Conservation (phyloP, 2,113 vertebrate genomes). For the Isurus oxyrinchus region DNA sequence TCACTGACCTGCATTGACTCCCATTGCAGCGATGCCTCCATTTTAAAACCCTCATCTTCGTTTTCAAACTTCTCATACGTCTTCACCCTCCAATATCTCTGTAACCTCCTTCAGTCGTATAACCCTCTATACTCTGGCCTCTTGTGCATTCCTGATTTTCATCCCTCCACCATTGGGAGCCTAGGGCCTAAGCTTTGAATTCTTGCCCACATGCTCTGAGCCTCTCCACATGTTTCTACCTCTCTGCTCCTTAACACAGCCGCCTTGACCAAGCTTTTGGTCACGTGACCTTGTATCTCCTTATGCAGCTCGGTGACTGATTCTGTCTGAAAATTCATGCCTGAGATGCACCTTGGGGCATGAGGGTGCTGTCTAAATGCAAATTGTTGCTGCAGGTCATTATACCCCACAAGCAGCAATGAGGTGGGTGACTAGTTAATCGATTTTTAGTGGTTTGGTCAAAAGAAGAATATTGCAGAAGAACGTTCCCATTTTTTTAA, state of each 20-base stretch:
- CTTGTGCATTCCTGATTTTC: neutral
- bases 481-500: neutral
- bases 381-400: neutral
- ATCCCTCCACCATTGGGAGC: neutral
- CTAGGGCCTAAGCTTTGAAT: neutral
- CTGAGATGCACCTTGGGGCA: too few relatives aligned
- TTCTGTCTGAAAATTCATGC: too few relatives aligned
- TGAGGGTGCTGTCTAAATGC: too few relatives aligned
- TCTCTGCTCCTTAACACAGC: neutral
- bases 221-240: neutral
- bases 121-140: neutral
- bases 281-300: too few relatives aligned
- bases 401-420: neutral
- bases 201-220: neutral
- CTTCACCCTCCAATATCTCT: neutral
- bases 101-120: too few relatives aligned
- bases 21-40: neutral
- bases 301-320: too few relatives aligned
- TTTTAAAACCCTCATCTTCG: neutral
- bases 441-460: neutral
- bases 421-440: neutral
- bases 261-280: neutral
- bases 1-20: neutral
- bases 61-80: neutral
- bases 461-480: neutral